phyloP scores from a whole-genome alignment of 2,888 invertebrate genomes.

The Drosophila anomelani region DNA sequence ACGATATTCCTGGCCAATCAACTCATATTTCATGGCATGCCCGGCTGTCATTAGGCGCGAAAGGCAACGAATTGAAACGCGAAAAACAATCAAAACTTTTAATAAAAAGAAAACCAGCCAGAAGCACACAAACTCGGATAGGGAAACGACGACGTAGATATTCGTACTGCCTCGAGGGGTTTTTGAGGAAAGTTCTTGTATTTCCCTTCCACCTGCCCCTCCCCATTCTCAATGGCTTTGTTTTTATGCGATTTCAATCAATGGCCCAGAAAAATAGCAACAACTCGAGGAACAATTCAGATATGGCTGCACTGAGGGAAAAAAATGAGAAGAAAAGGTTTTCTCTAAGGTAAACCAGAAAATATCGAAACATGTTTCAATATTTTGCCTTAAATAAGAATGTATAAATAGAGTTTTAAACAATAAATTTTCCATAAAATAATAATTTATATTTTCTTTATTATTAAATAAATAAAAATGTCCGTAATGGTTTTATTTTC shows the following conservation, averaged over 20 bases:
- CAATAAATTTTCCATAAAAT: no score
- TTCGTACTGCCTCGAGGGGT: slow-evolving; percentile 11
- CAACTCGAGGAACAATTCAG: slow-evolving; percentile 35
- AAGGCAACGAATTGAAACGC: slow-evolving; percentile 64
- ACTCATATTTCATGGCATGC: slow-evolving; percentile 79
- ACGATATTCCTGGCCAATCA: slow-evolving; percentile 56
- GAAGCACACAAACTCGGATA: slow-evolving; percentile 26
- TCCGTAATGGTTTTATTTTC: no score
- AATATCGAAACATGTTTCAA: no score
- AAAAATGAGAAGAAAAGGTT: neutral
- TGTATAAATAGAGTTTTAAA: no score
- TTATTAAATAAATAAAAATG: no score
- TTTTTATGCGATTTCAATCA: slow-evolving; percentile 80
- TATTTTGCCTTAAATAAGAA: no score
- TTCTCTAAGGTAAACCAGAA: neutral
- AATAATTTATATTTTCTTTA: no score
- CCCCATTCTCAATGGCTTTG: slow-evolving; percentile 37
- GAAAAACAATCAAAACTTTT: slow-evolving; percentile 78
- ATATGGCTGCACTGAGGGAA: slow-evolving; percentile 12
- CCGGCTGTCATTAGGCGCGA: slow-evolving; percentile 65
- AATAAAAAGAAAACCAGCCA: slow-evolving; percentile 46
- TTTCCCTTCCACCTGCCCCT: neutral
- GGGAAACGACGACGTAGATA: slow-evolving; percentile 42
- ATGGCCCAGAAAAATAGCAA: slow-evolving; percentile 48
- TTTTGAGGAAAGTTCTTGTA: neutral